Evolutionary conservation across 2,888 invertebrate genomes (phyloP).

Genomic region (Mythimna vitellina): DNA sequence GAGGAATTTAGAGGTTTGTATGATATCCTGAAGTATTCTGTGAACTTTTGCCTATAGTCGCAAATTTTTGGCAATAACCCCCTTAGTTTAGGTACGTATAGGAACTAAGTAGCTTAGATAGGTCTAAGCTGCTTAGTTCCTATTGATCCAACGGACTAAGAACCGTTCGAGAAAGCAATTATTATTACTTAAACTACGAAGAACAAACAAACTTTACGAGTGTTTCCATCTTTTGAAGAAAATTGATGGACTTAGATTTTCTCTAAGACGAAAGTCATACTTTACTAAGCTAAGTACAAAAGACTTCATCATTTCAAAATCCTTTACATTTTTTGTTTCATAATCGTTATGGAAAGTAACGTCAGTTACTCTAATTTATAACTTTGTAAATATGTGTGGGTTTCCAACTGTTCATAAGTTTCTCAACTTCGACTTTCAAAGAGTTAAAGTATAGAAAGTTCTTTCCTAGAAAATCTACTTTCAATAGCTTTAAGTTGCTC

Average conservation of each 20-base stretch:
- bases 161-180: neutral
- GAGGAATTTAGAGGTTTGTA: neutral
- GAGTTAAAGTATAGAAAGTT: constrained; percentile 16
- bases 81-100: too few relatives aligned
- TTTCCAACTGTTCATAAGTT: constrained; percentile 35
- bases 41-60: neutral
- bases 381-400: constrained; percentile 29
- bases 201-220: too few relatives aligned
- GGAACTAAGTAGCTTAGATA: too few relatives aligned
- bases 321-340: constrained; percentile 26
- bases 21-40: neutral
- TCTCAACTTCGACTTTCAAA: constrained; percentile 12
- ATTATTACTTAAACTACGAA: too few relatives aligned
- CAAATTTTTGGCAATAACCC: neutral
- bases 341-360: constrained; percentile 38
- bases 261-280: neutral
- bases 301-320: constrained; percentile 33
- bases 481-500: constrained; percentile 2
- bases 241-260: neutral
- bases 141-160: neutral
- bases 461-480: constrained; percentile 48
- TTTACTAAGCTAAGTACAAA: neutral
- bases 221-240: neutral
- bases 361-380: constrained; percentile 30
- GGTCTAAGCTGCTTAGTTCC: neutral